Percentiles rank a stretch among this genome's conserved stretches.
Conservation (phyloP, 2,797 vertebrate species). For the Clarias laeviceps region DNA sequence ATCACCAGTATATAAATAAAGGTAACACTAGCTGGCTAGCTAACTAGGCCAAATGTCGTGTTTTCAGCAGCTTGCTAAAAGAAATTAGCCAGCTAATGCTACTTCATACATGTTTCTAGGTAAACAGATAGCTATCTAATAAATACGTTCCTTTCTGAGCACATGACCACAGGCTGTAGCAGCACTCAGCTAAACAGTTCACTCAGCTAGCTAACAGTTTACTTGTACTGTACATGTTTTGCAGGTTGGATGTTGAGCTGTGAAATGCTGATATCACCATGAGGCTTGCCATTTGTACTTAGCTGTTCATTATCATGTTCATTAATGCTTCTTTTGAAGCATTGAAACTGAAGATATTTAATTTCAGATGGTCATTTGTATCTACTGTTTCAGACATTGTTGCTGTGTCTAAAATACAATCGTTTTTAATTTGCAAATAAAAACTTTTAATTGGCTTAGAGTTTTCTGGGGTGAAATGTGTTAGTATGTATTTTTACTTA, state of each 20-base stretch:
- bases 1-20: background rate
- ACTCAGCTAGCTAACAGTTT: background rate
- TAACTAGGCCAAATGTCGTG: background rate
- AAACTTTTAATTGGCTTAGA: background rate
- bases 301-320: background rate
- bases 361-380: background rate
- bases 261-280: slow-evolving; percentile 5
- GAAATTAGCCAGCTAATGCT: background rate
- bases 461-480: background rate
- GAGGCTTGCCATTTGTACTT: background rate
- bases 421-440: background rate
- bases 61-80: background rate
- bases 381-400: background rate
- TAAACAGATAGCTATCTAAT: background rate
- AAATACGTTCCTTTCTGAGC: background rate
- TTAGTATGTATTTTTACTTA: no score
- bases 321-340: background rate
- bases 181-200: background rate
- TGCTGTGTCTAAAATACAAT: background rate
- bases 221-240: background rate
- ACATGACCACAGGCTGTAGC: background rate
- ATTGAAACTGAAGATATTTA: background rate
- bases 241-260: slow-evolving; percentile 11
- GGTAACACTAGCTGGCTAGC: background rate
- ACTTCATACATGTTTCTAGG: background rate